Base-by-base conservation (phyloP, 2,113 vertebrate genomes). In the Aspiorhynchus laticeps region DNA sequence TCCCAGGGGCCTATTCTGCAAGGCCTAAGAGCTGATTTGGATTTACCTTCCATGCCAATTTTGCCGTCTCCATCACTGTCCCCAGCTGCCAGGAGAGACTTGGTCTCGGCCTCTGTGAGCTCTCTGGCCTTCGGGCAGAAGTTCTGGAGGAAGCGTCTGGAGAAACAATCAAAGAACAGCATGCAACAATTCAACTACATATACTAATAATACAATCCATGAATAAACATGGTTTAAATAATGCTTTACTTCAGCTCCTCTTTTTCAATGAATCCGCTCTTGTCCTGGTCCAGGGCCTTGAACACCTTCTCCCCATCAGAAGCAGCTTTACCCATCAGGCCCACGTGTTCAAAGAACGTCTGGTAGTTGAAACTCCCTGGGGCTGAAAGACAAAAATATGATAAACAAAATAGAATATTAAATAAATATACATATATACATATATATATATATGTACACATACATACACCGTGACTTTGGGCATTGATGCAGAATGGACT, bases 61-160 rank as follows among this genome's bases (percentile, higher is more conserved):
- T 95, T 96, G 9, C 95, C 95, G 8, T 97, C 95, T 14, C 95
- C 91, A 17, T 96, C 95, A 2, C 90, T 93, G 85, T 97, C 95
- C 9, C 92, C 95, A 41, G 91, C 95, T 65, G 87, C 61, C 87
- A 96, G 91, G 89, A 96, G 92, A 0, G 85, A 67, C 87, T 94
- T 93, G 80, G 95, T 95, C 92, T 96, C 95, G 3, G 90, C 89
- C 2, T 92, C 91, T 4, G 94, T 96, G 90, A 96, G 85, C 87
- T 87, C 90, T 89, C 94, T 92, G 88, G 95, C 94, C 28, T 74
- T 91, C 0, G 83, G 69, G 53, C 88, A 92, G 89, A 96, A 96
- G 88, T 95, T 94, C 94, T 96, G 92, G 77, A 96, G 95, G 87
- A 97, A 96, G 28, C 91, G 56, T 84, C 95, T 96, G 77, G 65